phyloP scores from a whole-genome alignment of 2,113 vertebrate genomes.

The Pogona vitticeps region DNA sequence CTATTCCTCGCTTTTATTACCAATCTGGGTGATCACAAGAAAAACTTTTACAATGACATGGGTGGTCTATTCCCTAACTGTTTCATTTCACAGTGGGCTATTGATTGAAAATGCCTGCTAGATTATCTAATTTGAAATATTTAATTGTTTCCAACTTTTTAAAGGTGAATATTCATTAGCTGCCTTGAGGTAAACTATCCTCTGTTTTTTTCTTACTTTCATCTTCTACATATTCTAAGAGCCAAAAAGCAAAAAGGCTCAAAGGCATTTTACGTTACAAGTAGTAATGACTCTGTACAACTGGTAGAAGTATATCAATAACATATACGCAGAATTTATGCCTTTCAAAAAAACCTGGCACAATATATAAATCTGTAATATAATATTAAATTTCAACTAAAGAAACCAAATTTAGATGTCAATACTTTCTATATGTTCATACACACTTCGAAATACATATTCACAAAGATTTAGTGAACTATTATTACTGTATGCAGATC shows the following conservation, averaged over 20 bases:
- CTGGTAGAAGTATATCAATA: conserved; percentile 49
- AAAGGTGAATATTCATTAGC: background rate
- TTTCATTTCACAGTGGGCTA: background rate
- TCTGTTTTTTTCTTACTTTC: background rate
- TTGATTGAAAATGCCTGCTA: background rate
- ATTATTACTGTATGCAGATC: background rate
- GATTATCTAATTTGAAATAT: background rate
- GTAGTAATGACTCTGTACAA: conserved; percentile 44
- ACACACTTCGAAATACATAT: background rate
- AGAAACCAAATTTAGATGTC: background rate
- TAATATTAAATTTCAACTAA: conserved; percentile 55
- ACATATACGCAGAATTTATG: conserved; percentile 37
- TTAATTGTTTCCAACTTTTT: background rate
- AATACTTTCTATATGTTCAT: conserved; percentile 37
- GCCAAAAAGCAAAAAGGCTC: conserved; percentile 10
- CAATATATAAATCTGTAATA: conserved; percentile 49
- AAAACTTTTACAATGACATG: too few species aligned
- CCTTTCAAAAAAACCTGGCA: conserved; percentile 4
- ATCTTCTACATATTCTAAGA: background rate
- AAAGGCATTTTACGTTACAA: conserved; percentile 7
- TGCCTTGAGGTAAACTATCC: background rate
- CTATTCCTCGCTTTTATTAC: too few species aligned
- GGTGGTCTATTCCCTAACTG: background rate
- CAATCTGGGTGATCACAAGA: too few species aligned
- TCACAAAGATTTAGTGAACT: background rate